Evolutionary conservation across 2,888 invertebrate genomes (phyloP).

Genomic region (Nephrotoma flavescens): DNA sequence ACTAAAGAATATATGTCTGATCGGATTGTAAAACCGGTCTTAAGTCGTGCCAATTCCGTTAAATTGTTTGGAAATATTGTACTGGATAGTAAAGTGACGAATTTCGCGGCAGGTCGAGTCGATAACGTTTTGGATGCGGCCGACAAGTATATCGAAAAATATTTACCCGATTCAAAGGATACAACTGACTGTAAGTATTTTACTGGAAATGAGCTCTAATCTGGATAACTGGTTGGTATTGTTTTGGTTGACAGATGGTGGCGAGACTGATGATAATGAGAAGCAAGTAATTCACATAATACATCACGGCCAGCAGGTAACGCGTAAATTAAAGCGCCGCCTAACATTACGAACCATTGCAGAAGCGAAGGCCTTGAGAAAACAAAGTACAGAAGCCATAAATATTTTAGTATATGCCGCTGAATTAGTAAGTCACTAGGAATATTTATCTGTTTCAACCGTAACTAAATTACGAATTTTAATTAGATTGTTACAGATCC

Average conservation of each 20-base stretch:
- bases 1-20: conserved; percentile 61
- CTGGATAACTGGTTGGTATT: background rate
- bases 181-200: background rate
- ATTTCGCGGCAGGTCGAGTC: conserved; percentile 55
- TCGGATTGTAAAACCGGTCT: conserved; percentile 47
- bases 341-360: conserved; percentile 62
- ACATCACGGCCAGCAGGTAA: conserved; percentile 61
- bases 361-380: conserved; percentile 65
- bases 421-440: conserved; percentile 51
- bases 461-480: conserved; percentile 12
- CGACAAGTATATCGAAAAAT: conserved; percentile 70
- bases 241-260: conserved; percentile 33
- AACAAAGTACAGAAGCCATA: conserved; percentile 59
- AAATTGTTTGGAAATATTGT: conserved; percentile 59
- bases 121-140: conserved; percentile 64
- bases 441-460: background rate
- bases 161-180: conserved; percentile 40
- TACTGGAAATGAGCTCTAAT: background rate
- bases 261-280: conserved; percentile 12
- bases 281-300: conserved; percentile 54
- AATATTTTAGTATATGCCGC: conserved; percentile 62
- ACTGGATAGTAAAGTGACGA: conserved; percentile 53
- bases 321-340: conserved; percentile 59
- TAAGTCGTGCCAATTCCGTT: conserved; percentile 69
- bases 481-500: conserved; percentile 63